phyloP scores from a whole-genome alignment of 35 echinoderm and acorn worm genomes.

The Strongylocentrotus purpuratus region DNA sequence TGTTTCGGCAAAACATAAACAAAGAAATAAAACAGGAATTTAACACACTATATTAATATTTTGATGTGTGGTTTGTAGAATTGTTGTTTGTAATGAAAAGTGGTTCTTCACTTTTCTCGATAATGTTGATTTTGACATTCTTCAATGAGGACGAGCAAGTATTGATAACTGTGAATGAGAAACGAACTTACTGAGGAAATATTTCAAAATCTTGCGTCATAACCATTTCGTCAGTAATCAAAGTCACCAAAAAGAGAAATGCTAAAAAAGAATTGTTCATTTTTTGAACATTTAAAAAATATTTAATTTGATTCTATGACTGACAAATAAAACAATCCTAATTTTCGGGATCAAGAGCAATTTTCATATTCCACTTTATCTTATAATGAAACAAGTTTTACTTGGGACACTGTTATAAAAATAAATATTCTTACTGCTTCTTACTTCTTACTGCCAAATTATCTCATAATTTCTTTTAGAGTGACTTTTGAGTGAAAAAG shows the following conservation, averaged over 20 bases:
- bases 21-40: slow-evolving; percentile 4
- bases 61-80: background rate
- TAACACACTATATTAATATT: background rate
- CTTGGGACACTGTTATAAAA: background rate
- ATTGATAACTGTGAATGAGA: background rate
- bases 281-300: too few species aligned
- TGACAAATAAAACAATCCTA: background rate
- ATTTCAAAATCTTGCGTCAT: background rate
- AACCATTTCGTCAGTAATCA: background rate
- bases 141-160: background rate
- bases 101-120: background rate
- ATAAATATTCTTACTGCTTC: too few species aligned
- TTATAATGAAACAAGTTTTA: background rate
- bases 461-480: too few species aligned
- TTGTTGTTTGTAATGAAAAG: background rate
- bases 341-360: background rate
- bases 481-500: too few species aligned
- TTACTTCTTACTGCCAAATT: too few species aligned
- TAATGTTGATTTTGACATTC: background rate
- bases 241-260: too few species aligned
- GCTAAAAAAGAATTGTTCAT: too few species aligned
- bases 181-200: background rate
- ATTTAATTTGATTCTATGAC: too few species aligned
- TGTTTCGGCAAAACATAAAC: background rate
- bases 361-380: background rate